Evolutionary conservation across 64 coral and sea anemone genomes (phyloP).

Genomic region (Orbicella faveolata): DNA sequence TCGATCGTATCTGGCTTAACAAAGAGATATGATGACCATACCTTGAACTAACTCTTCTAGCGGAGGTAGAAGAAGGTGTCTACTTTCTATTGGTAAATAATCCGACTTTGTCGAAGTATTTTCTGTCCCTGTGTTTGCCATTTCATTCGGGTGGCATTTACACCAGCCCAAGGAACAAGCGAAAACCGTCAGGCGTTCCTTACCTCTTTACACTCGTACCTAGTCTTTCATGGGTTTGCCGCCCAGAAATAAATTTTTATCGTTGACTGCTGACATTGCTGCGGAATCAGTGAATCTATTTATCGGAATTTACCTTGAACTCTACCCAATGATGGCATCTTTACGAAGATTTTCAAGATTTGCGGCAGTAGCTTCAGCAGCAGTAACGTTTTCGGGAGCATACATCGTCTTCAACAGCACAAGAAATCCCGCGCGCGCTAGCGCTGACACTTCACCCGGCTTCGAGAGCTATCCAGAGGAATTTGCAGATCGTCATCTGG

Average conservation of each 20-base stretch:
- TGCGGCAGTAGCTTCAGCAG: constrained; percentile 30
- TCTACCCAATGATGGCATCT: constrained; percentile 11
- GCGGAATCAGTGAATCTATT: not conserved
- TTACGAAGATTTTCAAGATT: constrained; percentile 16
- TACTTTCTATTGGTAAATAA: constrained; percentile 63
- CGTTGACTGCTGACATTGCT: not conserved
- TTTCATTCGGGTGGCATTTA: not conserved
- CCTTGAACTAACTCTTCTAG: constrained; percentile 83
- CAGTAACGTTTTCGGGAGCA: constrained; percentile 69
- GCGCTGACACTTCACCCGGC: not conserved
- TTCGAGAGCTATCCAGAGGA: not conserved
- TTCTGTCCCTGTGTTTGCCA: not conserved
- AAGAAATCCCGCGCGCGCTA: constrained; percentile 42
- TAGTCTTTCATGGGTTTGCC: not conserved
- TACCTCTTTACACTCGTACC: not conserved
- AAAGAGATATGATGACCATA: not conserved
- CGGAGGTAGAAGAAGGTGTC: constrained; percentile 64
- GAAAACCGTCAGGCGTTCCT: constrained; percentile 39
- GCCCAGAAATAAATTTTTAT: not conserved
- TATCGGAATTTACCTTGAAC: not conserved
- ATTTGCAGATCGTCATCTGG: constrained; percentile 35
- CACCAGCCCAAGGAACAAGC: not conserved
- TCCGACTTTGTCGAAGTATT: not conserved
- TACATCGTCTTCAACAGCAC: constrained; percentile 58
- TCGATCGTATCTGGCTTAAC: too few relatives aligned